Evolutionary conservation across 35 echinoderm and acorn worm species (phyloP), one percentile per base, ranked within the genome.

Genomic region (Ophioderma brevispina): DNA sequence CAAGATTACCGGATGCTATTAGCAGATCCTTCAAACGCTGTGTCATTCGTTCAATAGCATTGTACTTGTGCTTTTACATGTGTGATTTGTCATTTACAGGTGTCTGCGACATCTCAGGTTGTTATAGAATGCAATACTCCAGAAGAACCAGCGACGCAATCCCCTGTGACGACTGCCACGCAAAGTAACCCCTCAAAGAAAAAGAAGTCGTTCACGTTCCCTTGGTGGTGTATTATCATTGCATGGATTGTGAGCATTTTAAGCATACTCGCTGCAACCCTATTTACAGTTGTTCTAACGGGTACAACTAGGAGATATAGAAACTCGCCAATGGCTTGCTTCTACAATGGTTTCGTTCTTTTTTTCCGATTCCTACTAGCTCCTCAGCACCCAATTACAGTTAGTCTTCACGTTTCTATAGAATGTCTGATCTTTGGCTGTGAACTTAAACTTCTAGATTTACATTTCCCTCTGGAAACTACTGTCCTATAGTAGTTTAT

Each of bases 371-470:
- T 98, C 37, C 82, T 95, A 35, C 63, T 98, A 33, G 91, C 93
- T 23, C 96, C n/a, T n/a, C n/a, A n/a, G n/a, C n/a, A 98, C 63
- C 96, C 96, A 18, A 88, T 98, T 19, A 98, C 95, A 90, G 96
- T 98, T 88, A 46, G 17, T 46, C 17, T 46, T 46, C 4, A 8
- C 41, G 17, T 46, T 46, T 4, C 41, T 8, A 8, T 46, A 17
- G 4, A 17, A 17, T 46, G 17, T 8, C 41, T 46, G n/a, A n/a
- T n/a, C n/a, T n/a, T n/a, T n/a, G n/a, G n/a, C n/a, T n/a, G n/a
- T n/a, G n/a, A n/a, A n/a, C n/a, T n/a, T n/a, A n/a, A n/a, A n/a
- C n/a, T n/a, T n/a, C n/a, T n/a, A n/a, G n/a, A n/a, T n/a, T n/a
- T n/a, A n/a, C n/a, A n/a, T n/a, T n/a, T n/a, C n/a, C n/a, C n/a